Conservation (phyloP, 2,888 invertebrate genomes). For the Osmoderma eremita region DNA sequence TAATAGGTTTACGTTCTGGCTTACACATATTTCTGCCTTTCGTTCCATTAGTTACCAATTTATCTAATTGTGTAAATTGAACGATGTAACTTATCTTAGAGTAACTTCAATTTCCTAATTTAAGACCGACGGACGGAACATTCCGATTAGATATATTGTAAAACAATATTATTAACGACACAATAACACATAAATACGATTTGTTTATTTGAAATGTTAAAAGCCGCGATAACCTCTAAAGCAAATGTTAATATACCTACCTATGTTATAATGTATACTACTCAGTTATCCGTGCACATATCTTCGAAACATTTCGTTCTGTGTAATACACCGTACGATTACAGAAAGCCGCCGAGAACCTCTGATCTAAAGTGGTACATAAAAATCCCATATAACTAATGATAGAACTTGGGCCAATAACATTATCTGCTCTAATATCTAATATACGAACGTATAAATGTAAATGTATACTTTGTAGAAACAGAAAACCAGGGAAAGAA, state of each 20-base stretch:
- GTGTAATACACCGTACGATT: neutral
- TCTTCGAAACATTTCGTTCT: conserved; percentile 22
- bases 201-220: conserved; percentile 25
- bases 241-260: neutral
- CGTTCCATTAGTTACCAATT: too few relatives aligned
- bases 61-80: too few relatives aligned
- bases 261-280: too few relatives aligned
- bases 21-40: too few relatives aligned
- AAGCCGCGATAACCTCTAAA: conserved; percentile 18
- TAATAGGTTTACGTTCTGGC: too few relatives aligned
- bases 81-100: too few relatives aligned
- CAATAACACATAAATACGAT: conserved; percentile 6
- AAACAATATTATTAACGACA: conserved; percentile 22
- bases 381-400: conserved; percentile 34
- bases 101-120: too few relatives aligned
- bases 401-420: conserved; percentile 11
- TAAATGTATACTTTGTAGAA: conserved; percentile 4
- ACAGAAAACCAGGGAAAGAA: conserved; percentile 17
- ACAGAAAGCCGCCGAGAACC: conserved; percentile 17
- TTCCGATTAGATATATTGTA: neutral
- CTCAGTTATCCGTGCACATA: neutral
- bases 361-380: conserved; percentile 33
- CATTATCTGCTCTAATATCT: conserved; percentile 3
- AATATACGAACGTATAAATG: conserved; percentile 13
- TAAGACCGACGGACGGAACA: too few relatives aligned